Conservation (phyloP, 2,888 invertebrate genomes). For the Peribatodes rhomboidaria region DNA sequence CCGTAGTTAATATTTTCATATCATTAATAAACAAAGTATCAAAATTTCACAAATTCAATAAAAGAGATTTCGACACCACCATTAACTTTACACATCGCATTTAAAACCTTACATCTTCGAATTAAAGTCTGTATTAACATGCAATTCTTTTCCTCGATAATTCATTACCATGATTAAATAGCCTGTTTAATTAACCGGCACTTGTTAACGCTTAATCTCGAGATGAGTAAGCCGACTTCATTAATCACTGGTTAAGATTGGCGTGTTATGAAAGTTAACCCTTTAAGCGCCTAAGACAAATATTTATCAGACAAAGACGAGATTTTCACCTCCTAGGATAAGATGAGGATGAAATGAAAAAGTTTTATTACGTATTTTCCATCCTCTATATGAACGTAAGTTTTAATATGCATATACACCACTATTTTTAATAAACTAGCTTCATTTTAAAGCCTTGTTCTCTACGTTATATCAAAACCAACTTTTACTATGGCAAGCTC, state of each 20-base stretch:
- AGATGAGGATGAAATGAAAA: no score
- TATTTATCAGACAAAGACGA: no score
- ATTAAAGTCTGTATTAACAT: conserved; percentile 5
- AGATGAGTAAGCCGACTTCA: conserved; percentile 42
- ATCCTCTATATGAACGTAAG: no score
- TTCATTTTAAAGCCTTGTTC: no score
- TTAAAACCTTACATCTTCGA: conserved; percentile 1
- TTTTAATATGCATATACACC: no score
- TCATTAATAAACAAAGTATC: conserved; percentile 17
- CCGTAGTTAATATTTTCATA: conserved; percentile 3
- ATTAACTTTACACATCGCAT: conserved; percentile 11
- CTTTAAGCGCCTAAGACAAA: no score
- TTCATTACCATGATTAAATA: conserved; percentile 42
- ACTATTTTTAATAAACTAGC: no score
- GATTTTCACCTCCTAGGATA: no score
- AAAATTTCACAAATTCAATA: conserved; percentile 30
- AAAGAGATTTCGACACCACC: conserved; percentile 19
- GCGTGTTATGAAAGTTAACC: conserved; percentile 41
- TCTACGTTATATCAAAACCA: no score
- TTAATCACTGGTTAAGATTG: conserved; percentile 43
- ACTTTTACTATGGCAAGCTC: no score
- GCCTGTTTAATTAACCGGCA: conserved; percentile 44
- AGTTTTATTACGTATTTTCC: no score
- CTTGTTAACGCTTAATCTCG: conserved; percentile 43
- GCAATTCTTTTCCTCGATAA: conserved; percentile 36